These are phyloP conservation scores for Agrilus biguttatus DNA, from an alignment of 2,888 invertebrate genomes.

Conservation along the genomic window DNA sequence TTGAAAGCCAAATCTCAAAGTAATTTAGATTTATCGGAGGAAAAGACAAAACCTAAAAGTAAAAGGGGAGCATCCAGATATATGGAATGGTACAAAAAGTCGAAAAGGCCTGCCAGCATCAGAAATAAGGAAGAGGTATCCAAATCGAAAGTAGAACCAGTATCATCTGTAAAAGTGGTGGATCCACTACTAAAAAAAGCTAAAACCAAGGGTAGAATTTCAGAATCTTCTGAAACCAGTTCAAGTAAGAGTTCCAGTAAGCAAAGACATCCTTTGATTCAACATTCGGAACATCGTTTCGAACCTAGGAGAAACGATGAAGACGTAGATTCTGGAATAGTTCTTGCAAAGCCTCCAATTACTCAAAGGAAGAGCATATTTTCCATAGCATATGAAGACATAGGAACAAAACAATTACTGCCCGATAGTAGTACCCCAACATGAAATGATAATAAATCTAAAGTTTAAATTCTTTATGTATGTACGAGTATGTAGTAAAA, in stretches of 20 bases:
- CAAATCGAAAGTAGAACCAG: constrained; percentile 8
- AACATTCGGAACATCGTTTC: constrained; percentile 66
- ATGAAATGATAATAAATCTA: neutral
- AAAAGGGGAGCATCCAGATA: constrained; percentile 49
- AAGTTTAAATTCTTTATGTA: neutral
- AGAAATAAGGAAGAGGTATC: constrained; percentile 3
- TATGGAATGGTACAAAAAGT: constrained; percentile 61
- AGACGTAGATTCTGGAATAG: constrained; percentile 64
- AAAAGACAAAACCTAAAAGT: constrained; percentile 19
- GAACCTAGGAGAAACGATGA: constrained; percentile 46
- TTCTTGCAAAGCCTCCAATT: constrained; percentile 56
- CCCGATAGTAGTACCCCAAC: constrained; percentile 62
- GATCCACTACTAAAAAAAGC: neutral
- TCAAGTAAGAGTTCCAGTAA: constrained; percentile 5
- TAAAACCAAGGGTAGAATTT: constrained; percentile 1
- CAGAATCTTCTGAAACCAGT: constrained; percentile 2
- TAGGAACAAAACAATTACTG: constrained; percentile 68
- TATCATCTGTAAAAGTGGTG: constrained; percentile 2
- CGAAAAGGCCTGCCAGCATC: constrained; percentile 11
- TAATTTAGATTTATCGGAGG: constrained; percentile 28
- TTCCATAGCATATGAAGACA: constrained; percentile 84
- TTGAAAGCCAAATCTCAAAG: constrained; percentile 22
- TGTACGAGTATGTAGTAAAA: neutral
- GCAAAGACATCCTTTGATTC: constrained; percentile 49
- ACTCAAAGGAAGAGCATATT: constrained; percentile 86